Evolutionary conservation across 2,888 invertebrate genomes (phyloP), one percentile per base, ranked within the genome.

Genomic region (Drosophila setosimentum): DNA sequence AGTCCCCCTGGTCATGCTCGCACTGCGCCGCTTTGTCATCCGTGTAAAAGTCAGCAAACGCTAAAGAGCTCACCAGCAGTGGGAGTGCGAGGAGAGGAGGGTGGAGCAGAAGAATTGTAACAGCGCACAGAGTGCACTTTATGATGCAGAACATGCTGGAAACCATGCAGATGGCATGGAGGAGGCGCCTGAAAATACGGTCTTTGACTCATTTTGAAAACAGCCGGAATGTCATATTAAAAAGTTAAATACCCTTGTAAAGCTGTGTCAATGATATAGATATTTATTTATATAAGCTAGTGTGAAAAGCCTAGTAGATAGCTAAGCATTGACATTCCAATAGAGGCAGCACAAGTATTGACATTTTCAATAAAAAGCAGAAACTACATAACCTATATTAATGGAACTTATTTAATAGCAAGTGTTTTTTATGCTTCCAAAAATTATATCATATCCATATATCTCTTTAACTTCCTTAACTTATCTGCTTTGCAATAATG

Each of bases 1-100:
- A 60, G 65, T 68, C 74, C 68, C 54, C 24, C 40, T 50, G 61
- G 45, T 61, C 58, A 50, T 35, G 64, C 50, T 58, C 42, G 24
- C 45, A 8, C 27, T 45, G 7, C 18, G 54, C 33, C 33, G n/a
- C 76, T 58, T 65, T 66, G 64, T 71, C 70, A 75, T 63, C 40
- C 30, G 71, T 69, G 70, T 65, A 81, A 76, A 82, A 81, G 89
- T 87, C 89, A 87, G 87, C 89, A 87, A 89, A 87, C 84, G 87
- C 81, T 81, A 78, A 86, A 87, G 87, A 87, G 87, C 81, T 81
- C 87, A 83, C 73, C 68, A 70, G 64, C 50, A 50, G 32, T 68
- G 66, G 49, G 24, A 35, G 32, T 18, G 18, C 7, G 24, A 24
- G 13, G n/a, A 40, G 37, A 11, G 57, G 24, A 8, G 11, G 30